Conservation (phyloP, 2,113 vertebrate genomes). For the Oenanthe oenanthe region DNA sequence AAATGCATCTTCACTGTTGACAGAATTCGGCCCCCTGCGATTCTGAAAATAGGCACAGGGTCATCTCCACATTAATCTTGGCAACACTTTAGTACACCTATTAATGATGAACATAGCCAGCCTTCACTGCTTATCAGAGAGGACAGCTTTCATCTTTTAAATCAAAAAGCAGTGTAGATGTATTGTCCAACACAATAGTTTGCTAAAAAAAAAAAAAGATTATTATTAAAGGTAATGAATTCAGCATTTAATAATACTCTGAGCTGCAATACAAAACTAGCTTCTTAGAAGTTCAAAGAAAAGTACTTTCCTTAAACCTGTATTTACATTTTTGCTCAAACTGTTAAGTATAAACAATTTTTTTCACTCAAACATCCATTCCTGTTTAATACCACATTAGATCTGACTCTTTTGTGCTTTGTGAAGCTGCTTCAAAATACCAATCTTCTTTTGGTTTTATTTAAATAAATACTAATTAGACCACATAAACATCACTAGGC, state of each 20-base stretch:
- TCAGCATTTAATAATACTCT: constrained; percentile 15
- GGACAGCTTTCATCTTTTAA: constrained; percentile 72
- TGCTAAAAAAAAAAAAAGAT: not conserved
- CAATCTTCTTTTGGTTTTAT: not conserved
- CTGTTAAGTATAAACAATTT: not conserved
- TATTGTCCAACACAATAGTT: constrained; percentile 21
- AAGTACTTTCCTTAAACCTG: not conserved
- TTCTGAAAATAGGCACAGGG: constrained; percentile 78
- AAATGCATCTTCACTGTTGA: constrained; percentile 83
- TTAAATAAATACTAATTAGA: not conserved
- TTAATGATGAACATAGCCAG: constrained; percentile 51
- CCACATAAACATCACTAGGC: not conserved
- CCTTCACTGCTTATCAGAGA: constrained; percentile 69
- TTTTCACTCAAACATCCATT: not conserved
- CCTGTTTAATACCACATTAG: not conserved
- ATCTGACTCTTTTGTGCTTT: not conserved
- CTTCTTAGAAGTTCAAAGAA: constrained; percentile 7
- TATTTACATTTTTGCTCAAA: not conserved
- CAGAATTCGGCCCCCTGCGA: constrained; percentile 83
- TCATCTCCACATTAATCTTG: constrained; percentile 64
- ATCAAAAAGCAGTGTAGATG: constrained; percentile 58
- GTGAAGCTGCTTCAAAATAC: not conserved
- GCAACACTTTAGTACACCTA: constrained; percentile 59
- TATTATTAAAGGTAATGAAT: constrained; percentile 59
- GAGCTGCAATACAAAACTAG: constrained; percentile 37